Percentiles rank a stretch among this genome's conserved stretches.
phyloP scores from a whole-genome alignment of 1,140 invertebrate genomes.

The Drosophila simulans region DNA sequence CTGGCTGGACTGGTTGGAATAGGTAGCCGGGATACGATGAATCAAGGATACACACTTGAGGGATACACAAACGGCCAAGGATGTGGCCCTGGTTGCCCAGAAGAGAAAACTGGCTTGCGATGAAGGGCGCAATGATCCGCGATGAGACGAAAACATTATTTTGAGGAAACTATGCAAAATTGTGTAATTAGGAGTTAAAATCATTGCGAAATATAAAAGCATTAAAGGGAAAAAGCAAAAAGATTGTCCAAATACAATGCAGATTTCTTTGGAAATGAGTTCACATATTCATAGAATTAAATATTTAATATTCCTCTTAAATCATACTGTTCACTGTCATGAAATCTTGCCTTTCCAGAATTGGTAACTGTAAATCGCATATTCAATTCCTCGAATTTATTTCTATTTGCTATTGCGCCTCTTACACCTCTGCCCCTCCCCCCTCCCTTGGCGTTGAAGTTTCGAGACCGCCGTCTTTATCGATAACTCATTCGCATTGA shows the following conservation, averaged over 20 bases:
- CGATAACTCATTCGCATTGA: constrained; percentile 10
- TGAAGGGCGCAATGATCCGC: background rate
- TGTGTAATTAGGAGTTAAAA: background rate
- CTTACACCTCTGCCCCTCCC: background rate
- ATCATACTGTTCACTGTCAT: too few species aligned
- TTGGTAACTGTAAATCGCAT: too few species aligned
- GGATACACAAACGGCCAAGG: constrained; percentile 5
- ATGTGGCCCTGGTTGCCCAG: background rate
- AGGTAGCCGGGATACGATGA: constrained; percentile 9
- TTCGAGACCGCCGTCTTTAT: background rate
- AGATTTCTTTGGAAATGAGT: too few species aligned
- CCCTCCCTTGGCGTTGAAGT: background rate
- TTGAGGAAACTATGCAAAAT: background rate
- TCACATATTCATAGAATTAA: too few species aligned
- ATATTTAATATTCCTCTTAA: too few species aligned
- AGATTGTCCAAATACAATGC: too few species aligned
- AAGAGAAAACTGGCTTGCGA: background rate
- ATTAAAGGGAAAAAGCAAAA: background rate
- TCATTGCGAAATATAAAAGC: background rate
- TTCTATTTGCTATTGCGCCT: too few species aligned
- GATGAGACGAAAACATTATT: too few species aligned
- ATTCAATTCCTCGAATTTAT: too few species aligned
- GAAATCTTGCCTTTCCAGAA: too few species aligned
- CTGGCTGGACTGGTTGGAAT: constrained; percentile 3
- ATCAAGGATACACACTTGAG: constrained; percentile 17